Evolutionary conservation across 2,113 vertebrate species (phyloP).

Genomic region (Rhinoderma darwinii): DNA sequence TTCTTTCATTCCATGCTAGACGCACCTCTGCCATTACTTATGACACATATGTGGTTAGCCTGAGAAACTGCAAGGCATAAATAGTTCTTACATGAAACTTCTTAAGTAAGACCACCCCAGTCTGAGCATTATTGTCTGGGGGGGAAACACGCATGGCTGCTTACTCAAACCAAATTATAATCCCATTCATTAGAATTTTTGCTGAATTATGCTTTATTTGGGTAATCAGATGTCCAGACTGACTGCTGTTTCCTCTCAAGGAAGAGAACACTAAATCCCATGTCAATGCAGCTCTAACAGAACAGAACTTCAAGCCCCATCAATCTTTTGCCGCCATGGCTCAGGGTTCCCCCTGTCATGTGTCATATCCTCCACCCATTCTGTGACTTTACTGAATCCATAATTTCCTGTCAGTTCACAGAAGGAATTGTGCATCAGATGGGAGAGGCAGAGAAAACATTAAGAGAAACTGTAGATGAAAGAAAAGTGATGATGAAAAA

Average conservation of each 20-base stretch:
- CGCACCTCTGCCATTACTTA: background rate
- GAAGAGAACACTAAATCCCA: slow-evolving; percentile 1
- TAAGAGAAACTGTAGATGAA: background rate
- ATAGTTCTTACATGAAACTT: slow-evolving; percentile 25
- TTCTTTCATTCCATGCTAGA: slow-evolving; percentile 68
- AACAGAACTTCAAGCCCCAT: background rate
- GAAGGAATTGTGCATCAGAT: background rate
- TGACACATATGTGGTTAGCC: slow-evolving; percentile 35
- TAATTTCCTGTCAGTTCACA: slow-evolving; percentile 29
- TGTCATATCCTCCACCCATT: slow-evolving; percentile 43
- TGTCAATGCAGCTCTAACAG: background rate
- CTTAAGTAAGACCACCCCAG: slow-evolving; percentile 40
- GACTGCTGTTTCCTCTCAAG: slow-evolving; percentile 19
- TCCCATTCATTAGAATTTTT: slow-evolving; percentile 48
- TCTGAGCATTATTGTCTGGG: slow-evolving; percentile 48
- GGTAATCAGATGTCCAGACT: slow-evolving; percentile 49
- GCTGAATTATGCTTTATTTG: slow-evolving; percentile 46
- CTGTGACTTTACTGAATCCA: slow-evolving; percentile 25
- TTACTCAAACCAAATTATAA: slow-evolving; percentile 53
- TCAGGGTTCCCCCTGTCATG: background rate
- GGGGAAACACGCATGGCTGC: slow-evolving; percentile 53
- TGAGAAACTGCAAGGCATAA: slow-evolving; percentile 24
- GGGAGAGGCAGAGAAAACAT: slow-evolving; percentile 15
- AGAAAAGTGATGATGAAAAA: background rate
- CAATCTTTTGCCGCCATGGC: slow-evolving; percentile 12